phyloP scores from a whole-genome alignment of 2,113 vertebrate genomes.

The Megaceryle torquata region DNA sequence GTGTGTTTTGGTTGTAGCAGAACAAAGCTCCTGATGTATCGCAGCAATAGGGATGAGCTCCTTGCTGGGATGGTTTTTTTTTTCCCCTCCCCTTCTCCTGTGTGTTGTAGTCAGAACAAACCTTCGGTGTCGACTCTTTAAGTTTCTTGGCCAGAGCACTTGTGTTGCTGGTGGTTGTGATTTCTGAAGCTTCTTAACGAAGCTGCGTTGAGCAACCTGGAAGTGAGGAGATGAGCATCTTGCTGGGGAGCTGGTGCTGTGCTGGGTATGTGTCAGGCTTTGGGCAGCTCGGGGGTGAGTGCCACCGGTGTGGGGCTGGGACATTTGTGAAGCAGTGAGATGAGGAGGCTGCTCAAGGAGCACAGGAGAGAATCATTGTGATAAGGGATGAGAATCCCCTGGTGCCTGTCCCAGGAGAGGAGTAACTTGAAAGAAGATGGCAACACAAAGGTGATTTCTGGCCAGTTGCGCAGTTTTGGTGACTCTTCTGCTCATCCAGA shows the following conservation, averaged over 20 bases:
- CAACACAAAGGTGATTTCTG: background rate
- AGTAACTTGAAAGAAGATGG: background rate
- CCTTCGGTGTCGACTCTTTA: background rate
- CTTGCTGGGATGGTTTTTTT: background rate
- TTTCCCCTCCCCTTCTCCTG: background rate
- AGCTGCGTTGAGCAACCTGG: background rate
- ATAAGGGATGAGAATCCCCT: background rate
- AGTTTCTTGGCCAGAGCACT: background rate
- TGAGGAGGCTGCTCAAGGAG: background rate
- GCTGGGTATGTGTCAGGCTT: accelerated
- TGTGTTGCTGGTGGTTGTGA: background rate
- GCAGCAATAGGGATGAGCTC: background rate
- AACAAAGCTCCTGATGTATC: accelerated
- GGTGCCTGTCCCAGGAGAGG: background rate
- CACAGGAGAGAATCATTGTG: accelerated
- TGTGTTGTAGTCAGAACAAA: background rate
- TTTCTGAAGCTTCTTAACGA: background rate
- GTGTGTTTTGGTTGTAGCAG: background rate
- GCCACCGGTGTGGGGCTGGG: background rate
- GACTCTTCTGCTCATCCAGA: background rate
- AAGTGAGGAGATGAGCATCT: accelerated
- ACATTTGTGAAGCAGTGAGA: background rate
- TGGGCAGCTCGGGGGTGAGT: background rate
- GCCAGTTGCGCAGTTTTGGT: background rate
- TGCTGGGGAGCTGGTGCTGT: background rate